Base-by-base conservation (phyloP, 64 coral and sea anemone species). In the Exaiptasia diaphana region DNA sequence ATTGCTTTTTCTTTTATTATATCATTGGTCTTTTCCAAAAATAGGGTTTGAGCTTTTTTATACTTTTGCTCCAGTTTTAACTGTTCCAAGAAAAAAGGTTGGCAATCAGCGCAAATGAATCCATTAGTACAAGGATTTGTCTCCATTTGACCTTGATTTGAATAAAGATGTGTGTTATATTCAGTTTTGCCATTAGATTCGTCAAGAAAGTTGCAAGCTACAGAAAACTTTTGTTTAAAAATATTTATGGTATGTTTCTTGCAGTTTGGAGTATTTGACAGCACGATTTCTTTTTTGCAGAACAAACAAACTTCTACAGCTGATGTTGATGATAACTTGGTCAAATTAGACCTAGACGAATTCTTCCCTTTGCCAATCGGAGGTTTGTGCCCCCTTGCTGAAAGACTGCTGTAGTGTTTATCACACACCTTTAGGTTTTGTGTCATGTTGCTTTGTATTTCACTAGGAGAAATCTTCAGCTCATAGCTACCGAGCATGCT, bases 131-230 rank as follows among this genome's bases (percentile, higher is more conserved):
- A 26, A 68, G 24, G 4, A 67, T 11, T n/a, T 1, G 36, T 23
- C 41, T 28, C 38, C 67, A 35, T 25, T 17, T 26, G 7, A 39
- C 29, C 44, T 23, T 64, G 83, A 46, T 61, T 60, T 64, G 27
- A 13, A 24, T 86, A 86, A 11, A 67, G 31, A 3, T 86, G 42
- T 39, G 41, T 77, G 23, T 86, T 86, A 18, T 68, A 62, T 3
- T 68, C 33, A 8, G 57, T 36, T 31, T 67, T 86, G 11, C 73
- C 57, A 76, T 50, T 60, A 0, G 38, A 77, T 68, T 78, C 61
- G 57, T 87, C 60, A 12, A 78, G 49, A 65, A 54, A 87, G 60
- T 87, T 87, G 37, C 83, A 87, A 64, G 83, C 83, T 64, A 71
- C 59, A 71, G 62, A 70, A 50, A 64, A 87, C 53, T 67, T 4